A percentile compares a stretch with the other conserved stretches of the same genome.
Evolutionary conservation across 2,797 vertebrate species (phyloP).

Genomic region (Sphenopsis melanotis): DNA sequence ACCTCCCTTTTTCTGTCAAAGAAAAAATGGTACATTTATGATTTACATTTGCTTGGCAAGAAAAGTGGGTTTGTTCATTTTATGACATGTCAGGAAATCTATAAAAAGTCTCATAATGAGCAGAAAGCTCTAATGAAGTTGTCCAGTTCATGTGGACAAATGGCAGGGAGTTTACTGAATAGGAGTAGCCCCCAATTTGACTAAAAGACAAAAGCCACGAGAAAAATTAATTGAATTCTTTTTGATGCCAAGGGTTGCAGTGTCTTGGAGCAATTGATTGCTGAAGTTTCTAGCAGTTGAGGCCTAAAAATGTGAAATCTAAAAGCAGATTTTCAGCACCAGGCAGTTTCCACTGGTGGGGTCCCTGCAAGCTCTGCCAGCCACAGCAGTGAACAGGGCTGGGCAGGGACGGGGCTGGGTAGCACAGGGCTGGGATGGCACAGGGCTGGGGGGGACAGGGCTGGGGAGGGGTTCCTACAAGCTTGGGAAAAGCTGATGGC

Average conservation of each 20-base stretch:
- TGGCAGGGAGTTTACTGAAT: neutral
- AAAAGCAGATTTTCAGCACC: neutral
- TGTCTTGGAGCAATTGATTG: neutral
- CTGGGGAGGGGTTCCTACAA: neutral
- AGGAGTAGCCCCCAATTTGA: neutral
- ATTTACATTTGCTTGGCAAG: neutral
- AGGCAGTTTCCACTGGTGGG: neutral
- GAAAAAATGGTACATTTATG: neutral
- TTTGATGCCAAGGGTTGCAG: neutral
- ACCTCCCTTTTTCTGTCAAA: neutral
- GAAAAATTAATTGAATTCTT: neutral
- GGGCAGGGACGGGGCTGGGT: too few relatives aligned
- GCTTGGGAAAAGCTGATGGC: neutral
- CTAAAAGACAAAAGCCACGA: neutral
- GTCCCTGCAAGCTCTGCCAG: neutral
- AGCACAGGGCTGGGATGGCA: too few relatives aligned
- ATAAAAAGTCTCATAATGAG: neutral
- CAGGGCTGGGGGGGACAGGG: neutral
- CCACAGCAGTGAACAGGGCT: fast-evolving
- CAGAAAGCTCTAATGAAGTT: neutral
- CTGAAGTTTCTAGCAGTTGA: neutral
- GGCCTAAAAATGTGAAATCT: neutral
- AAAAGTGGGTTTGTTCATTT: neutral
- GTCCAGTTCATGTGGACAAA: neutral
- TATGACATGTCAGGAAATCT: neutral